Base-by-base conservation (phyloP, 2,797 vertebrate genomes). In the Pangasius larnaudii region DNA sequence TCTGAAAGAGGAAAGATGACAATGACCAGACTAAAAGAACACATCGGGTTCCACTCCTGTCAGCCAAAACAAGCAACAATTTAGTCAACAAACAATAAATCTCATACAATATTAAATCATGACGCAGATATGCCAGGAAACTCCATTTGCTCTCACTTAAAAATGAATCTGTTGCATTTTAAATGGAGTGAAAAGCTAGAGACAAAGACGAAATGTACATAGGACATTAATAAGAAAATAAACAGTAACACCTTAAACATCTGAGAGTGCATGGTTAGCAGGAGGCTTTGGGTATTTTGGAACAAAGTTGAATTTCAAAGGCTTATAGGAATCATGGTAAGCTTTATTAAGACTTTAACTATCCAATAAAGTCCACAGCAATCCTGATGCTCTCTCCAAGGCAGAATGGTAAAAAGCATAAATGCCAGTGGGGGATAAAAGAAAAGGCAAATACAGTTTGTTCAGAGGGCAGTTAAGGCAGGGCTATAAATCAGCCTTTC, bases 301-400 rank as follows among this genome's bases (percentile, higher is more conserved):
- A 77, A 85, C 84, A 59, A 88, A 81, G 88, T 90, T 58, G 82
- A 87, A 83, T 85, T 88, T 89, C 85, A 69, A 87, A 83, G 88
- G 86, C 86, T 91, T 88, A 86, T 83, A 58, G 81, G 81, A 89
- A 78, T 85, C 85, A 91, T 87, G 79, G 78, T 88, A 87, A 89
- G 88, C 89, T 89, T 91, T 88, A 90, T 90, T 91, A 89, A 89
- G 86, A 90, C 90, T 90, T 91, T 91, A 91, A 89, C 89, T 88
- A 85, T 58, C 78, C 89, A 91, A 90, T 91, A 91, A 91, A 91
- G 88, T 89, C 84, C 89, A 88, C 85, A 87, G 87, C 87, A 75
- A 78, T 85, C 67, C 88, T 88, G 71, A 89, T 87, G 84, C 56
- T 83, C 85, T 88, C 88, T 89, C 51, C 72, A 65, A 80, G 77